phyloP scores from a whole-genome alignment of 2,113 vertebrate species.

The Casuarius casuarius region DNA sequence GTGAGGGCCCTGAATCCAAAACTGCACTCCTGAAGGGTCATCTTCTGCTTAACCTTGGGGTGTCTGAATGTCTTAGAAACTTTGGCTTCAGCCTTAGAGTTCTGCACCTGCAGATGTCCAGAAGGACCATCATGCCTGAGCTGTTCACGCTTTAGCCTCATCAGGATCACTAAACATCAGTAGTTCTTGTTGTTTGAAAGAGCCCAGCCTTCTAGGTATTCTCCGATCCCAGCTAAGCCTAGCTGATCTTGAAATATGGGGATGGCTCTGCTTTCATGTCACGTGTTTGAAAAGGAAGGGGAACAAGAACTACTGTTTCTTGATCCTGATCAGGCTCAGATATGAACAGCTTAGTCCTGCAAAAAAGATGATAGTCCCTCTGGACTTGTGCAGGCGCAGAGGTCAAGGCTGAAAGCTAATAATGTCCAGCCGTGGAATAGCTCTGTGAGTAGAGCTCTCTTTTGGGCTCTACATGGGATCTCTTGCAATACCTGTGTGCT shows the following conservation, averaged over 20 bases:
- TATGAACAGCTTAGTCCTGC: neutral
- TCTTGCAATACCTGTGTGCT: no score
- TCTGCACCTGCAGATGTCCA: neutral
- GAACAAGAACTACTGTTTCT: neutral
- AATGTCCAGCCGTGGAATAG: neutral
- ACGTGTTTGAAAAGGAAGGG: neutral
- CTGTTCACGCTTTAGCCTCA: neutral
- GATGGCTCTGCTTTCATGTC: neutral
- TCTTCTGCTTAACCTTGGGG: neutral
- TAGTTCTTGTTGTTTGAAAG: neutral
- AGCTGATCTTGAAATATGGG: neutral
- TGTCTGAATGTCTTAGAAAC: neutral
- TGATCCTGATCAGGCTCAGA: neutral
- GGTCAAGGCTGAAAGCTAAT: neutral
- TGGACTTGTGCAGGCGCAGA: neutral
- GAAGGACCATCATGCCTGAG: neutral
- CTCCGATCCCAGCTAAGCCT: neutral
- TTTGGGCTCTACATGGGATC: neutral
- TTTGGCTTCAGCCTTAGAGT: neutral
- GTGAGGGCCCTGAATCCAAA: neutral
- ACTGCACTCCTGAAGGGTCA: neutral
- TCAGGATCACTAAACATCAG: neutral
- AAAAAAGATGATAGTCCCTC: neutral
- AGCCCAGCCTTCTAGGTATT: neutral
- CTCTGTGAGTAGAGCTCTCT: neutral